Conservation (phyloP, 2,888 invertebrate species). For the Pollenia angustigena region DNA sequence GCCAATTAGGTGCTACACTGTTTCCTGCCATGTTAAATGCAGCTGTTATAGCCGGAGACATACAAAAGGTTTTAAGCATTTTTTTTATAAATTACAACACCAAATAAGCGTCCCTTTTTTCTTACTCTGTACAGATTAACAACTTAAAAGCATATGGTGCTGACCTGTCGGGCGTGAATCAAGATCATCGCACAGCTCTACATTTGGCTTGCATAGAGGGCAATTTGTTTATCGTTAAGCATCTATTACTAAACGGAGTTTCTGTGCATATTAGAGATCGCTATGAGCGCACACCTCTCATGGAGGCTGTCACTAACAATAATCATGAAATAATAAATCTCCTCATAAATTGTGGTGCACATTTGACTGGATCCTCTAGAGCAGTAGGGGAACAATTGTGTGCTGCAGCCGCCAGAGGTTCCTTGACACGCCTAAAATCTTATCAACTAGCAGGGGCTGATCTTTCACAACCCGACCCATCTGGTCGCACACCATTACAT, state of each 20-base stretch:
- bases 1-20: slow-evolving; percentile 86
- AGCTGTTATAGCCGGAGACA: slow-evolving; percentile 86
- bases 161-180: slow-evolving; percentile 89
- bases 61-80: slow-evolving; percentile 84
- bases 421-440: slow-evolving; percentile 86
- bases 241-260: slow-evolving; percentile 91
- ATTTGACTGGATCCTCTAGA: slow-evolving; percentile 86
- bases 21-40: slow-evolving; percentile 89
- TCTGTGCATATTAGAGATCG: slow-evolving; percentile 92
- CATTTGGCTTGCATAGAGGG: slow-evolving; percentile 92
- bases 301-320: slow-evolving; percentile 89
- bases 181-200: slow-evolving; percentile 91
- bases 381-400: slow-evolving; percentile 89
- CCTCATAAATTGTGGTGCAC: slow-evolving; percentile 90
- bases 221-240: slow-evolving; percentile 88
- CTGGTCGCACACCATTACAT: slow-evolving; percentile 89
- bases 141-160: slow-evolving; percentile 87
- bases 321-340: slow-evolving; percentile 87
- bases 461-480: slow-evolving; percentile 86
- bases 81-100: neutral
- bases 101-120: neutral
- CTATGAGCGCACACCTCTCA: slow-evolving; percentile 88
- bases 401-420: slow-evolving; percentile 87
- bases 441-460: slow-evolving; percentile 89
- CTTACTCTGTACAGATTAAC: slow-evolving; percentile 76